Conservation (phyloP, 1,140 invertebrate species). For the Atta texana region DNA sequence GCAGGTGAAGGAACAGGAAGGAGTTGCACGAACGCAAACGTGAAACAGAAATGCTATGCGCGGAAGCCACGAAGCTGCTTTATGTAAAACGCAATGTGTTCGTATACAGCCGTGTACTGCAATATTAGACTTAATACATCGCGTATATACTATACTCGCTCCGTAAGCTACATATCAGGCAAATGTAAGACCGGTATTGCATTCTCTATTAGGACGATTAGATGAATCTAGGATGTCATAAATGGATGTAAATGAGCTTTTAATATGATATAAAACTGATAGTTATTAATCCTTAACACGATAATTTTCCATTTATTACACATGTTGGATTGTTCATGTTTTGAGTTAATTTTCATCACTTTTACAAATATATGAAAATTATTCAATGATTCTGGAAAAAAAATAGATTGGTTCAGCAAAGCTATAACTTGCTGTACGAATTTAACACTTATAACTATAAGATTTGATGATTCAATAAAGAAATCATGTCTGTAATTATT, state of each 20-base stretch:
- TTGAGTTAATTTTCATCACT: too few relatives aligned
- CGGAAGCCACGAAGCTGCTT: slow-evolving; percentile 39
- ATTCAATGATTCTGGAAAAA: too few relatives aligned
- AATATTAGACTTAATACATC: slow-evolving; percentile 42
- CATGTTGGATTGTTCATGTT: too few relatives aligned
- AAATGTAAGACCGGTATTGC: not conserved
- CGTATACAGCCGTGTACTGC: not conserved
- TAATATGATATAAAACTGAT: not conserved
- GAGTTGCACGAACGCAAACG: slow-evolving; percentile 11
- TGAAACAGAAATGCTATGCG: slow-evolving; percentile 38
- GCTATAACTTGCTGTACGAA: too few relatives aligned
- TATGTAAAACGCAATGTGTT: slow-evolving; percentile 40
- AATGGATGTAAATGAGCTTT: not conserved
- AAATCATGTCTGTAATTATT: too few relatives aligned
- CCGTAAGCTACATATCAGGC: not conserved
- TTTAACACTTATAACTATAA: too few relatives aligned
- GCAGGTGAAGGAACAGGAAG: not conserved
- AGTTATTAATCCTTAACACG: not conserved
- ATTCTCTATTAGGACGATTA: slow-evolving; percentile 19
- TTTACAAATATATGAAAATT: too few relatives aligned
- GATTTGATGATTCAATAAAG: too few relatives aligned
- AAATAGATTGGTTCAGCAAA: too few relatives aligned
- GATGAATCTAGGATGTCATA: not conserved
- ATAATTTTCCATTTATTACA: too few relatives aligned
- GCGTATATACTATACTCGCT: not conserved